Evolutionary conservation across 2,888 invertebrate species (phyloP).

Genomic region (Ecliptopera silaceata): DNA sequence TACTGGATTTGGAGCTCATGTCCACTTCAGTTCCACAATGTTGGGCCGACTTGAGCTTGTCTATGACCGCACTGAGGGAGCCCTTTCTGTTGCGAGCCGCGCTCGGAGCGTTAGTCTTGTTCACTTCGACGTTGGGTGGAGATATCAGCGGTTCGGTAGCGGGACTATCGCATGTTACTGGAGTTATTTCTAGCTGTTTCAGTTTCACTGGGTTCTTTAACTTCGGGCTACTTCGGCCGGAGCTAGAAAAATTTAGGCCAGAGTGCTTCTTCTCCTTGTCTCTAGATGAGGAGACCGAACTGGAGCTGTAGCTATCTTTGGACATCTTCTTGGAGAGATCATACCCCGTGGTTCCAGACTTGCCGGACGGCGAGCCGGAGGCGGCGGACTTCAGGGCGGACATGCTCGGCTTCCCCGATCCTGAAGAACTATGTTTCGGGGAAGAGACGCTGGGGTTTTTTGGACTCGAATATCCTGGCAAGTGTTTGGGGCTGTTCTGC

Average conservation of each 20-base stretch:
- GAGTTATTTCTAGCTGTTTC: conserved; percentile 86
- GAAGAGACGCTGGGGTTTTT: conserved; percentile 91
- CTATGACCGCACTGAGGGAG: conserved; percentile 92
- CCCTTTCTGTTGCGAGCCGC: conserved; percentile 88
- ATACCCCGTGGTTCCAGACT: conserved; percentile 80
- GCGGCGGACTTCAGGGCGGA: conserved; percentile 92
- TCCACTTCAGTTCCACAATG: conserved; percentile 84
- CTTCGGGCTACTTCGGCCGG: conserved; percentile 85
- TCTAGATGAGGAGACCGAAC: conserved; percentile 70
- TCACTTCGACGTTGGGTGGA: conserved; percentile 82
- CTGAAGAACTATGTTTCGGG: conserved; percentile 89
- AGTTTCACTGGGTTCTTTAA: conserved; percentile 87
- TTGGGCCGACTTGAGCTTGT: conserved; percentile 91
- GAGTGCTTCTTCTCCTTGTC: conserved; percentile 83
- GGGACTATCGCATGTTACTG: conserved; percentile 78
- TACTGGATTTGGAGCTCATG: conserved; percentile 71
- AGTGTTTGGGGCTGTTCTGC: conserved; percentile 89
- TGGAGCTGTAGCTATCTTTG: conserved; percentile 72
- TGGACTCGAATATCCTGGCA: conserved; percentile 87
- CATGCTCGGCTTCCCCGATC: conserved; percentile 94
- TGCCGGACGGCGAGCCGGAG: conserved; percentile 86
- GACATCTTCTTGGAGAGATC: conserved; percentile 82
- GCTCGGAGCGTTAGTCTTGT: conserved; percentile 83
- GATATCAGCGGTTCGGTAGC: conserved; percentile 73
- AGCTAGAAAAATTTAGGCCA: conserved; percentile 75